A percentile compares a stretch with the other conserved stretches of the same genome.
Evolutionary conservation across 1,140 invertebrate species (phyloP).

Genomic region (Neuroterus valhalla): DNA sequence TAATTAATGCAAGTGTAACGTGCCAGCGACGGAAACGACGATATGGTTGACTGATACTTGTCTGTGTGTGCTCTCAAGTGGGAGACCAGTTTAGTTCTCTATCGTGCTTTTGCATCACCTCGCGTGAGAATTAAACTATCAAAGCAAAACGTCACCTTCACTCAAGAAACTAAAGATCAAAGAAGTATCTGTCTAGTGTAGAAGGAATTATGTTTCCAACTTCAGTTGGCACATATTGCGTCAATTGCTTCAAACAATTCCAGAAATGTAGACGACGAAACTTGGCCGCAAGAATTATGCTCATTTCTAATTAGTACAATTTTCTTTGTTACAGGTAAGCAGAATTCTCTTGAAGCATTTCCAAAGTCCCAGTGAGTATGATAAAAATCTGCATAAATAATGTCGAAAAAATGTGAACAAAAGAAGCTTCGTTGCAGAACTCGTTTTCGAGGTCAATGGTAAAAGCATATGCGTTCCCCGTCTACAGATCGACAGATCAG

Average conservation of each 20-base stretch:
- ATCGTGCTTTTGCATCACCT: slow-evolving; percentile 12
- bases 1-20: slow-evolving; percentile 36
- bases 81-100: slow-evolving; percentile 23
- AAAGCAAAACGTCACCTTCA: background rate
- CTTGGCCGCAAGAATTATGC: no score
- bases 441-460: background rate
- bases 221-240: slow-evolving; percentile 6
- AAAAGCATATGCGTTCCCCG: background rate
- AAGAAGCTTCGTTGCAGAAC: background rate
- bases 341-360: background rate
- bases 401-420: background rate
- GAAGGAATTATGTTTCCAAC: background rate
- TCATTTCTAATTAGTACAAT: background rate
- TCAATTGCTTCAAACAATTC: background rate
- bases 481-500: slow-evolving; percentile 9
- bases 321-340: slow-evolving; percentile 8
- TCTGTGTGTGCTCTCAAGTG: slow-evolving; percentile 21
- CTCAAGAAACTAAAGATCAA: background rate
- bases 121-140: slow-evolving; percentile 11
- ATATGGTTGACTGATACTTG: slow-evolving; percentile 36
- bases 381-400: background rate
- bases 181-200: background rate
- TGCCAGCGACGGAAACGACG: slow-evolving; percentile 36
- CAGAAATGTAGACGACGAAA: background rate
- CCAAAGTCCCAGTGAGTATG: background rate